Percentiles rank a stretch among this genome's conserved stretches.
These are phyloP conservation scores for Bovichtus variegatus DNA, from an alignment of 2,797 vertebrate genomes.

Conservation along the genomic window DNA sequence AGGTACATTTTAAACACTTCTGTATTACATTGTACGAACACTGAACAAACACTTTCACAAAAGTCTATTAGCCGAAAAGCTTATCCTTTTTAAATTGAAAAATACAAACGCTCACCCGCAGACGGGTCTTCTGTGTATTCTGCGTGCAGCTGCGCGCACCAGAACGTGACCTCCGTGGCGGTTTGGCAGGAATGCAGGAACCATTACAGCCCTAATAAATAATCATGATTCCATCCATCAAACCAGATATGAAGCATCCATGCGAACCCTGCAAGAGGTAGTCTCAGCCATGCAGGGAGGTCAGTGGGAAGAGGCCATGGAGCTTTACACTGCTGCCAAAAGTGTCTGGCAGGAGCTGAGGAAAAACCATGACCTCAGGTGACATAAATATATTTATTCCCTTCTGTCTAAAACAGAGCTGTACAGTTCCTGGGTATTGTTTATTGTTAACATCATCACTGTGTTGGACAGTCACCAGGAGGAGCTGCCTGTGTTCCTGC, in stretches of 20 bases:
- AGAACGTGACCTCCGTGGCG: too few species aligned
- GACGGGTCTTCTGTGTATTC: too few species aligned
- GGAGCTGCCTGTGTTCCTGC: conserved; percentile 90
- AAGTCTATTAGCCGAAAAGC: too few species aligned
- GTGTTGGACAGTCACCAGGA: conserved; percentile 84
- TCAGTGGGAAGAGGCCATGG: conserved; percentile 90
- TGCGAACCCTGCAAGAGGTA: conserved; percentile 89
- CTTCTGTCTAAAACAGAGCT: conserved; percentile 10
- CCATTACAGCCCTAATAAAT: neutral
- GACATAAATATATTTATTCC: conserved; percentile 21
- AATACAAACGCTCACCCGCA: too few species aligned
- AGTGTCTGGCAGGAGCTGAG: conserved; percentile 86
- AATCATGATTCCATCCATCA: conserved; percentile 5
- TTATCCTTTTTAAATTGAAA: too few species aligned
- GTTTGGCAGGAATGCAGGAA: too few species aligned
- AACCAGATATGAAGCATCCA: conserved; percentile 89
- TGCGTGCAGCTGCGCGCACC: too few species aligned
- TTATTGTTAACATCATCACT: conserved; percentile 11
- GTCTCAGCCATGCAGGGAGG: conserved; percentile 87
- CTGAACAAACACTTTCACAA: too few species aligned
- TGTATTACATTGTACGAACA: too few species aligned
- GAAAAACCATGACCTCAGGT: conserved; percentile 88
- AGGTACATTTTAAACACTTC: too few species aligned
- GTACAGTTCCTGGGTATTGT: neutral
- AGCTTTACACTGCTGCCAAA: conserved; percentile 86